phyloP scores from a whole-genome alignment of 1,140 invertebrate genomes.

The Leguminivora glycinivorella region DNA sequence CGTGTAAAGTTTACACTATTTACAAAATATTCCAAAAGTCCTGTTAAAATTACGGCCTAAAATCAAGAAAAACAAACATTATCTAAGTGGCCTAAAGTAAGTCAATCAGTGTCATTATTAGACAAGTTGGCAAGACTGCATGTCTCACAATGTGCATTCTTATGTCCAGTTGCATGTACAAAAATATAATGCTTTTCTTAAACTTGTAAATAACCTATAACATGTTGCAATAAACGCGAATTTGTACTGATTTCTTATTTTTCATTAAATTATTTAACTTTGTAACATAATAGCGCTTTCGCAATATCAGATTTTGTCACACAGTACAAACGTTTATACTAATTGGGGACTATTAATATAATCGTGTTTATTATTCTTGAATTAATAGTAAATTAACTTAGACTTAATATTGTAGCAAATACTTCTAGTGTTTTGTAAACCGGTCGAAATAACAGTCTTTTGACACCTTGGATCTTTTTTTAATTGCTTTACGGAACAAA shows the following conservation, averaged over 20 bases:
- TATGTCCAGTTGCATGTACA: background rate
- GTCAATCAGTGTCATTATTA: background rate
- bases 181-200: background rate
- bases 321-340: background rate
- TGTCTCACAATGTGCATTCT: conserved; percentile 1
- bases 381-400: background rate
- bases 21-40: no score
- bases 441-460: conserved; percentile 15
- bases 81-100: background rate
- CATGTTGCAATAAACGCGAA: background rate
- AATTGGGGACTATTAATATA: background rate
- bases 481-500: background rate
- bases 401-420: conserved; percentile 16
- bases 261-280: background rate
- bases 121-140: background rate
- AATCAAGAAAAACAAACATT: background rate
- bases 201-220: conserved; percentile 1
- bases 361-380: conserved; percentile 9
- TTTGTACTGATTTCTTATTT: background rate
- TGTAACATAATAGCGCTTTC: conserved; percentile 2
- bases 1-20: no score
- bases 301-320: conserved; percentile 12
- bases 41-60: background rate
- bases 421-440: conserved; percentile 11
- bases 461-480: conserved; percentile 9